phyloP scores from a whole-genome alignment of 1,140 invertebrate genomes.

The Drosophila sulfurigaster region DNA sequence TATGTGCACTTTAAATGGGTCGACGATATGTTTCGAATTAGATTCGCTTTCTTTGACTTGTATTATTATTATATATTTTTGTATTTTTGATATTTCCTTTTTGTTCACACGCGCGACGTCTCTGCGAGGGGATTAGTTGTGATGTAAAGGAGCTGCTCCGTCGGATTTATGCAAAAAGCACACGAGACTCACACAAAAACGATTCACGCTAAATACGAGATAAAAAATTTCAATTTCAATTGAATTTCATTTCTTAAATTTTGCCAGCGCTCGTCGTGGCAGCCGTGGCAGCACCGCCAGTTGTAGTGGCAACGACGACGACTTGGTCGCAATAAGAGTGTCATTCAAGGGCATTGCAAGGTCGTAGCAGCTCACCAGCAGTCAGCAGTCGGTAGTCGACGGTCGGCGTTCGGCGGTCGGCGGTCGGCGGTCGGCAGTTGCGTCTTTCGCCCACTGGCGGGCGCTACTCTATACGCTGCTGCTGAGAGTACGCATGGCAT shows the following conservation, averaged over 20 bases:
- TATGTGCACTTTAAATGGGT: conserved; percentile 11
- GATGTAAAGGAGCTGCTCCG: conserved; percentile 21
- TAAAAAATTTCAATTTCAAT: conserved; percentile 47
- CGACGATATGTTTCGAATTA: conserved; percentile 40
- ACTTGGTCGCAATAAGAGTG: conserved; percentile 84
- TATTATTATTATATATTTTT: background rate
- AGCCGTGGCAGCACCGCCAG: conserved; percentile 76
- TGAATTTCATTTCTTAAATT: conserved; percentile 54
- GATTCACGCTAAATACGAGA: conserved; percentile 31
- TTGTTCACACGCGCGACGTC: conserved; percentile 32
- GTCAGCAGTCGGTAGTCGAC: conserved; percentile 8
- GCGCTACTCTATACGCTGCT: conserved; percentile 27
- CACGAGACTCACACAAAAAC: conserved; percentile 27
- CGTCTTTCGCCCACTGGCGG: conserved; percentile 72
- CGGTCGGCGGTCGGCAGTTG: conserved; percentile 52
- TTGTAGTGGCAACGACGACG: conserved; percentile 70
- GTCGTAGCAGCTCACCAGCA: conserved; percentile 66
- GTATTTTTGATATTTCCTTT: conserved; percentile 22
- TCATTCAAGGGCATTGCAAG: conserved; percentile 85
- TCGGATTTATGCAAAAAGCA: conserved; percentile 3
- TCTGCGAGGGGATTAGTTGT: background rate
- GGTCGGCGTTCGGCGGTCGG: conserved; percentile 12
- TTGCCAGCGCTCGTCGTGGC: conserved; percentile 69
- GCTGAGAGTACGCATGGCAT: conserved; percentile 63
- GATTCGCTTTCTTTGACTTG: conserved; percentile 1